Conservation (phyloP, 1,140 invertebrate species). For the Dryas iulia region DNA sequence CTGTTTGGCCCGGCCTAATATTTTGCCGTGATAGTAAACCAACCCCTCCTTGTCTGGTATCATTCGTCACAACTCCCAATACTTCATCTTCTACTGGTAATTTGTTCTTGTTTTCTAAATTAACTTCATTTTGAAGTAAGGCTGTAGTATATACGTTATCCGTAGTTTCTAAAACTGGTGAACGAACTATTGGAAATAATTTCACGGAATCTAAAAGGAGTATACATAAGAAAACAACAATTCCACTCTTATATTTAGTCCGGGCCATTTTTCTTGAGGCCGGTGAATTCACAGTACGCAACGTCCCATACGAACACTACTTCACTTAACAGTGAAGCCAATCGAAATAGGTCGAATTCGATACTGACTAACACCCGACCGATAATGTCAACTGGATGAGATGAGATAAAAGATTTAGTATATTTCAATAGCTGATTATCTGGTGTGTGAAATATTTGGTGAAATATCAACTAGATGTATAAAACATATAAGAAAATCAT, state of each 20-base stretch:
- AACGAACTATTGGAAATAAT: slow-evolving; percentile 18
- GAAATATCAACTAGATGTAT: too few relatives aligned
- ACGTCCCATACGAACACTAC: slow-evolving; percentile 44
- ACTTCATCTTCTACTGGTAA: background rate
- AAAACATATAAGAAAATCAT: too few relatives aligned
- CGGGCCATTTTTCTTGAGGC: slow-evolving; percentile 55
- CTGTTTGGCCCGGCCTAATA: slow-evolving; percentile 51
- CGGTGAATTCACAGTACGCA: slow-evolving; percentile 30
- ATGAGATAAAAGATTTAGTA: slow-evolving; percentile 39
- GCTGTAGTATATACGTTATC: slow-evolving; percentile 12
- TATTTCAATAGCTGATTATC: slow-evolving; percentile 11
- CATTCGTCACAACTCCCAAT: background rate
- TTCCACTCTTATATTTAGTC: slow-evolving; percentile 52
- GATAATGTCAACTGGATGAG: slow-evolving; percentile 45
- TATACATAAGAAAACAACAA: slow-evolving; percentile 30
- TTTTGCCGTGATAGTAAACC: slow-evolving; percentile 3
- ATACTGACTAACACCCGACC: slow-evolving; percentile 23
- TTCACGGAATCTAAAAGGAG: background rate
- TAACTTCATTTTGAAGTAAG: background rate
- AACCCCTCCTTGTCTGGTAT: background rate
- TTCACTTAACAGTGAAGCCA: slow-evolving; percentile 34
- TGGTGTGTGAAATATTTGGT: background rate
- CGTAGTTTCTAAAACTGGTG: slow-evolving; percentile 19
- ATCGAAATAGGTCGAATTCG: slow-evolving; percentile 42
- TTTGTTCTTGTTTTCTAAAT: background rate